These are phyloP conservation scores for Melanargia galathea DNA, from an alignment of 2,888 invertebrate species.

Conservation along the genomic window DNA sequence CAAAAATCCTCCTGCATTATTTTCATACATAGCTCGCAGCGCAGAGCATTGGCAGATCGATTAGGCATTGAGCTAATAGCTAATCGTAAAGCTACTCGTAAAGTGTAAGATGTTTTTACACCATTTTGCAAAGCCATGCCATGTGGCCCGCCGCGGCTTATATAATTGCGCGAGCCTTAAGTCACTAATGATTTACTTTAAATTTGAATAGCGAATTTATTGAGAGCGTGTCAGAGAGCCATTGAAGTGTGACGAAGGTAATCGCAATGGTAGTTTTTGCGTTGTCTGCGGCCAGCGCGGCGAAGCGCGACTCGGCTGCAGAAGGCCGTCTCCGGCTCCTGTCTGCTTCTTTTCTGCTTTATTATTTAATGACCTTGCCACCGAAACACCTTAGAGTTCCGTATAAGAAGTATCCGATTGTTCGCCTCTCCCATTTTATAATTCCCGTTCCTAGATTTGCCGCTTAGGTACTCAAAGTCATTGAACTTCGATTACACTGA, in stretches of 20 bases:
- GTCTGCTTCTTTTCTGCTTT: constrained; percentile 59
- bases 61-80: too few species aligned
- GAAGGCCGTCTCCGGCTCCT: constrained; percentile 62
- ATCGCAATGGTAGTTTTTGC: constrained; percentile 62
- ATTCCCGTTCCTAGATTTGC: constrained; percentile 24
- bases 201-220: constrained; percentile 28
- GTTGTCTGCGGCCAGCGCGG: constrained; percentile 51
- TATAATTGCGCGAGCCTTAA: too few species aligned
- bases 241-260: constrained; percentile 60
- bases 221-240: constrained; percentile 42
- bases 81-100: too few species aligned
- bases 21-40: too few species aligned
- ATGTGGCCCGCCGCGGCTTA: too few species aligned
- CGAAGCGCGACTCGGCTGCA: constrained; percentile 63
- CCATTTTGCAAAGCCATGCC: too few species aligned
- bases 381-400: constrained; percentile 55
- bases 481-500: constrained; percentile 47
- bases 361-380: constrained; percentile 61
- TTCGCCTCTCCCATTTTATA: neutral
- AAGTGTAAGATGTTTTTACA: too few species aligned
- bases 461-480: constrained; percentile 47
- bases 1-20: too few species aligned
- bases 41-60: too few species aligned
- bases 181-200: neutral
- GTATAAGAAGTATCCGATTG: constrained; percentile 3